Evolutionary conservation across 2,888 invertebrate genomes (phyloP).

Genomic region (Drosophila nr. fundita): DNA sequence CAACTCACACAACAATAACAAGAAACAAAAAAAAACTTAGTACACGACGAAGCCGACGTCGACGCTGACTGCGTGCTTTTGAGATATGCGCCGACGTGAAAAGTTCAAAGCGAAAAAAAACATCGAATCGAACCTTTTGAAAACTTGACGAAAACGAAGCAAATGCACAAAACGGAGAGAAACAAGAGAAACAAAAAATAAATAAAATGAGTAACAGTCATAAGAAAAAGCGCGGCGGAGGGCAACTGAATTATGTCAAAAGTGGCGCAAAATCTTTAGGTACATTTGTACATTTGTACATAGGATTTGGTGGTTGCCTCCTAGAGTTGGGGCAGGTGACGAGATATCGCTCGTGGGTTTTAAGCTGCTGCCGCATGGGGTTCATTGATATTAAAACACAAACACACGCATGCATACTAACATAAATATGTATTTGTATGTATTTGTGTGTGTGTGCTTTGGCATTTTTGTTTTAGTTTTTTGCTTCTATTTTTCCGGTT

Average conservation of each 20-base stretch:
- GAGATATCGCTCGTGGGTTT: slow-evolving; percentile 28
- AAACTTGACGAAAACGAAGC: slow-evolving; percentile 74
- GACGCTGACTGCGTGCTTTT: slow-evolving; percentile 33
- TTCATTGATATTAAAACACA: slow-evolving; percentile 68
- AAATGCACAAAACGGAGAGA: slow-evolving; percentile 39
- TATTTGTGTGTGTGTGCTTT: slow-evolving; percentile 14
- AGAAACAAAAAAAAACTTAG: slow-evolving; percentile 47
- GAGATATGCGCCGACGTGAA: slow-evolving; percentile 62
- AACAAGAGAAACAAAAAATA: slow-evolving; percentile 17
- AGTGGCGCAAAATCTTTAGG: slow-evolving; percentile 71
- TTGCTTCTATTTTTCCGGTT: slow-evolving; percentile 47
- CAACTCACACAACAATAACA: slow-evolving; percentile 41
- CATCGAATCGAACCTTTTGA: slow-evolving; percentile 61
- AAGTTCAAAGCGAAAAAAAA: slow-evolving; percentile 64
- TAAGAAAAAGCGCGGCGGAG: slow-evolving; percentile 16
- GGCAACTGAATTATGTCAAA: slow-evolving; percentile 68
- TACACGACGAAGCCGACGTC: slow-evolving; percentile 36
- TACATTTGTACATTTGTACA: slow-evolving; percentile 28
- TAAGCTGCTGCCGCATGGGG: slow-evolving; percentile 39
- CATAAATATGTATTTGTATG: background rate
- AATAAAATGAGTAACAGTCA: slow-evolving; percentile 33
- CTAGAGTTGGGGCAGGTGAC: slow-evolving; percentile 11
- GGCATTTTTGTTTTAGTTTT: slow-evolving; percentile 28
- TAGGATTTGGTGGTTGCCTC: slow-evolving; percentile 6
- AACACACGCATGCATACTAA: background rate